Conservation (phyloP, 2,113 vertebrate species). For the Hyaena hyaena region DNA sequence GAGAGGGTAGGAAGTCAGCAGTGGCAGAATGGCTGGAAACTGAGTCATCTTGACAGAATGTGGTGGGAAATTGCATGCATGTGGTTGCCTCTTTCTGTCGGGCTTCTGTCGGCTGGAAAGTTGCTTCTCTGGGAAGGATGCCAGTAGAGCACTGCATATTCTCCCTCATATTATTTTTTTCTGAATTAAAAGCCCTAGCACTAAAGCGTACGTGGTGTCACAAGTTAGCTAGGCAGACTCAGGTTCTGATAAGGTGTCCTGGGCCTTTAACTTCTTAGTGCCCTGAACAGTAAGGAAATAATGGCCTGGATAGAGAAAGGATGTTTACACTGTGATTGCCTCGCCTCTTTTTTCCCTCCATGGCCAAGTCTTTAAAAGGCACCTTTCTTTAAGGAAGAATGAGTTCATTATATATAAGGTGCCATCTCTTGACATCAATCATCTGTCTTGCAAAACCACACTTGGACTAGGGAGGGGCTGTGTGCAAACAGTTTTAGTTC, state of each 20-base stretch:
- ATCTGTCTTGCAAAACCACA: slow-evolving; percentile 67
- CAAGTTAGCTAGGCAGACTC: not conserved
- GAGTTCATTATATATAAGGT: slow-evolving; percentile 72
- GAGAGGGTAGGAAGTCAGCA: slow-evolving; percentile 42
- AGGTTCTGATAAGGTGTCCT: not conserved
- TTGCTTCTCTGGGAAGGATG: not conserved
- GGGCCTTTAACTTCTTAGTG: slow-evolving; percentile 37
- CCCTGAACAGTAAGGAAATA: not conserved
- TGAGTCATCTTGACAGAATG: slow-evolving; percentile 57
- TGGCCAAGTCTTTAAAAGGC: slow-evolving; percentile 56
- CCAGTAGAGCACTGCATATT: not conserved
- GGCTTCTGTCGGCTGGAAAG: slow-evolving; percentile 39
- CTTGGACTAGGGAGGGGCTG: slow-evolving; percentile 67
- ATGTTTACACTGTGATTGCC: not conserved
- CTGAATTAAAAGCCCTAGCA: not conserved
- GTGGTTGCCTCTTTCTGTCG: not conserved
- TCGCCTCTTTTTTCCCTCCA: not conserved
- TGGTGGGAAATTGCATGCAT: slow-evolving; percentile 52
- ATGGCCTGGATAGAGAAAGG: slow-evolving; percentile 54
- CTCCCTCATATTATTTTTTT: not conserved
- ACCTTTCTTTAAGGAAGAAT: slow-evolving; percentile 76
- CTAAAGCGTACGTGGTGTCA: not conserved
- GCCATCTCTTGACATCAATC: slow-evolving; percentile 62
- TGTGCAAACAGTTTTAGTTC: slow-evolving; percentile 60
- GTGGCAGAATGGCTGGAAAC: slow-evolving; percentile 58